Percentiles rank a stretch among this genome's conserved stretches.
These are phyloP conservation scores for Elgonia sp. DNA, from an alignment of 2,888 invertebrate species.

Conservation along the genomic window DNA sequence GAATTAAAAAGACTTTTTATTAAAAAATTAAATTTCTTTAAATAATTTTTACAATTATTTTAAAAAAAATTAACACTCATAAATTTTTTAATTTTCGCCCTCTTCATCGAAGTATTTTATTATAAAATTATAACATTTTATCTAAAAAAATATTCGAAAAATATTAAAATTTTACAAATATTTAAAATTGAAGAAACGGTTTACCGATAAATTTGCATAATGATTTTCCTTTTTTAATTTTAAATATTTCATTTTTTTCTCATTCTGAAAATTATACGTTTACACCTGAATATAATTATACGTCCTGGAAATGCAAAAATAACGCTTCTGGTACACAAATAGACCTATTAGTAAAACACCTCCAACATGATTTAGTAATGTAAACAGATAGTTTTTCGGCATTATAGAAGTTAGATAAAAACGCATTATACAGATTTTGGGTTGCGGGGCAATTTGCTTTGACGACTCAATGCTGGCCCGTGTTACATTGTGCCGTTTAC, in stretches of 20 bases:
- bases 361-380: slow-evolving; percentile 34
- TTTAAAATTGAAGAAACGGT: no score
- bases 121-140: no score
- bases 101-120: no score
- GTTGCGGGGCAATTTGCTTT: slow-evolving; percentile 63
- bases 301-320: slow-evolving; percentile 66
- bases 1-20: no score
- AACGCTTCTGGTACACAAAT: slow-evolving; percentile 8
- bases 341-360: slow-evolving; percentile 47
- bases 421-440: slow-evolving; percentile 33
- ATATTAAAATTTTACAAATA: no score
- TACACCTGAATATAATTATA: background rate
- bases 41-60: no score
- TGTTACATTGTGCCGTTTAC: slow-evolving; percentile 59
- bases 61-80: no score
- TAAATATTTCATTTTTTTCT: background rate
- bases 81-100: no score
- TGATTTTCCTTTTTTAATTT: background rate
- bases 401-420: slow-evolving; percentile 38
- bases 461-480: slow-evolving; percentile 66
- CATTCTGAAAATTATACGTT: background rate
- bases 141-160: no score
- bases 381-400: slow-evolving; percentile 49
- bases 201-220: no score
- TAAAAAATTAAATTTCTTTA: no score